These are phyloP conservation scores for Acleris laterana DNA, from an alignment of 2,888 invertebrate genomes.

Conservation along the genomic window DNA sequence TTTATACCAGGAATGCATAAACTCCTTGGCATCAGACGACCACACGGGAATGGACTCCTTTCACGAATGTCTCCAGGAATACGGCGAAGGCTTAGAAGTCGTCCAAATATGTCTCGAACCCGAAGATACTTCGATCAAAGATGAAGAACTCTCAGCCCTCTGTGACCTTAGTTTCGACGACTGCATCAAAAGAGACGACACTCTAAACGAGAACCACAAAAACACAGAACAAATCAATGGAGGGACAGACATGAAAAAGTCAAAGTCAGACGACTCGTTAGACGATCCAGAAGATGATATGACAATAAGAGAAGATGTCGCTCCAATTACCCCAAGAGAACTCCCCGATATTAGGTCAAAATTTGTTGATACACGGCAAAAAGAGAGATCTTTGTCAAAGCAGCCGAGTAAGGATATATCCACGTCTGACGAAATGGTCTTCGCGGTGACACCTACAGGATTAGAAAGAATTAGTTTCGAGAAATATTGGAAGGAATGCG, in stretches of 20 bases:
- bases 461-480: constrained; percentile 81
- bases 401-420: constrained; percentile 81
- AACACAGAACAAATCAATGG: constrained; percentile 60
- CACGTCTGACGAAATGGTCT: constrained; percentile 82
- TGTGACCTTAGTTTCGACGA: constrained; percentile 78
- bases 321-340: constrained; percentile 69
- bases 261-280: constrained; percentile 75
- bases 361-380: constrained; percentile 58
- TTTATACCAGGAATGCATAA: constrained; percentile 76
- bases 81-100: constrained; percentile 86
- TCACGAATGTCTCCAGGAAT: constrained; percentile 87
- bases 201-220: constrained; percentile 48
- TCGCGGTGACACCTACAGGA: constrained; percentile 80
- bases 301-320: constrained; percentile 80
- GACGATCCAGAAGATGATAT: constrained; percentile 78
- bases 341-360: constrained; percentile 65
- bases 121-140: constrained; percentile 82
- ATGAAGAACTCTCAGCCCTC: constrained; percentile 76
- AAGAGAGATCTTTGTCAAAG: constrained; percentile 66
- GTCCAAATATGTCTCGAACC: constrained; percentile 86
- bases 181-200: constrained; percentile 55
- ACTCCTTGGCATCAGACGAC: constrained; percentile 85
- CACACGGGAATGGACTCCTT: constrained; percentile 87
- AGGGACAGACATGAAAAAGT: constrained; percentile 59
- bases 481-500: constrained; percentile 76